A percentile compares a stretch with the other conserved stretches of the same genome.
phyloP scores from a whole-genome alignment of 1,140 invertebrate species.

The Globodera ellingtonae region DNA sequence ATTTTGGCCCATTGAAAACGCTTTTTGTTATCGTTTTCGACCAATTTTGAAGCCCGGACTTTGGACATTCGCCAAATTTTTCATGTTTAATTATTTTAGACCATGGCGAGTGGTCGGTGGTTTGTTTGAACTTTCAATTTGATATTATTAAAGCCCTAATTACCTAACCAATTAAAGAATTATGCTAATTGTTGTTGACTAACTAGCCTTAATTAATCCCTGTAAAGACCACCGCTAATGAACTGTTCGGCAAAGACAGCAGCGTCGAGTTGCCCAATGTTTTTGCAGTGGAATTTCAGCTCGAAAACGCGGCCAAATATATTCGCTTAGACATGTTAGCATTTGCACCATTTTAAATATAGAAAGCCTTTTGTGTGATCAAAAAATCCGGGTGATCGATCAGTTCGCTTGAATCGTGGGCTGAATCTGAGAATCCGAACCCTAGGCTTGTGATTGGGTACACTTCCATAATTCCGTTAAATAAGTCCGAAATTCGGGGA shows the following conservation, averaged over 20 bases:
- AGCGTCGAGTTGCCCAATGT: constrained; percentile 42
- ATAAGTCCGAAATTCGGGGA: too few relatives aligned
- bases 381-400: too few relatives aligned
- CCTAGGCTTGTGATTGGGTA: too few relatives aligned
- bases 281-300: constrained; percentile 58
- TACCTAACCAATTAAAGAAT: too few relatives aligned
- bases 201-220: neutral
- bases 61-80: too few relatives aligned
- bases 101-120: constrained; percentile 55
- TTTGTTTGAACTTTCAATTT: constrained; percentile 11
- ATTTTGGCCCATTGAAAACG: too few relatives aligned
- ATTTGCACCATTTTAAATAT: neutral
- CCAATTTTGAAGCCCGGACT: too few relatives aligned
- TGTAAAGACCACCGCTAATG: constrained; percentile 49
- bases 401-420: too few relatives aligned
- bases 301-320: constrained; percentile 50
- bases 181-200: neutral
- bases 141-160: neutral
- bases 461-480: too few relatives aligned
- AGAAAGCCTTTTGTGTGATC: too few relatives aligned
- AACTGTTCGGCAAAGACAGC: constrained; percentile 32
- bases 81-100: neutral
- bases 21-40: too few relatives aligned
- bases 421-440: too few relatives aligned
- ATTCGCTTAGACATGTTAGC: constrained; percentile 58